Base-by-base conservation (phyloP, 1,140 invertebrate genomes). In the Armadillidium nasatum region DNA sequence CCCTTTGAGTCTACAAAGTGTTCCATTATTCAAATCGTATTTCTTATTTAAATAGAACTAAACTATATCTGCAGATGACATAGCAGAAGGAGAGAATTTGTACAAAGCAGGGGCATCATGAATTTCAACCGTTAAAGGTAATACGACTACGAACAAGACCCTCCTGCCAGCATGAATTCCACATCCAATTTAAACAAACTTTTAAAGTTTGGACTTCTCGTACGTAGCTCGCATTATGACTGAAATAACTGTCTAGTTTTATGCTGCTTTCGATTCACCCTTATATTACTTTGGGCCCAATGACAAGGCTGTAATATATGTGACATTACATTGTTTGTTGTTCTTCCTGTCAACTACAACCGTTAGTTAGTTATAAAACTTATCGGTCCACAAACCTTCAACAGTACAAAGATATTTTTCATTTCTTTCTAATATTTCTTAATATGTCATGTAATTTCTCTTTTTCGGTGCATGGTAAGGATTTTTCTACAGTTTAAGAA, bases 21-120 rank as follows among this genome's bases (percentile, higher is more conserved):
- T 60, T 60, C 50, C 50, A 60, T 60, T 60, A 60, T 60, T 60
- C 11, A 60, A 15, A 19, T 60, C 50, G 19, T 60, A 60, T 60
- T 60, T 60, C 19, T 60, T 13, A 19, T 60, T 60, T 7, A 60
- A 19, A 60, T 60, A 60, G 7, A 60, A 60, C 19, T 60, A 60
- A 60, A 60, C 50, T 15, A 60, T 13, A 19, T 60, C 50, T 15
- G 19, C 19, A 2, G 50, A 60, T 15, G 2, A 13, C 50, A 60
- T 15, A 15, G 50, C 11, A 60, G 50, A 60, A 15, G 50, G 50
- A 60, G 11, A 13, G 19, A 60, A 60, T 19, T 19, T 60, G 50
- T 60, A 7, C 11, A 60, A 19, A 19, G 50, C 50, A 2, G 50
- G 50, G 19, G 50, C 11, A 60, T 15, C 50, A 60, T 60, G 50